A percentile compares a stretch with the other conserved stretches of the same genome.
These are phyloP conservation scores for Luscinia megarhynchos DNA, from an alignment of 2,797 vertebrate genomes.

Conservation along the genomic window DNA sequence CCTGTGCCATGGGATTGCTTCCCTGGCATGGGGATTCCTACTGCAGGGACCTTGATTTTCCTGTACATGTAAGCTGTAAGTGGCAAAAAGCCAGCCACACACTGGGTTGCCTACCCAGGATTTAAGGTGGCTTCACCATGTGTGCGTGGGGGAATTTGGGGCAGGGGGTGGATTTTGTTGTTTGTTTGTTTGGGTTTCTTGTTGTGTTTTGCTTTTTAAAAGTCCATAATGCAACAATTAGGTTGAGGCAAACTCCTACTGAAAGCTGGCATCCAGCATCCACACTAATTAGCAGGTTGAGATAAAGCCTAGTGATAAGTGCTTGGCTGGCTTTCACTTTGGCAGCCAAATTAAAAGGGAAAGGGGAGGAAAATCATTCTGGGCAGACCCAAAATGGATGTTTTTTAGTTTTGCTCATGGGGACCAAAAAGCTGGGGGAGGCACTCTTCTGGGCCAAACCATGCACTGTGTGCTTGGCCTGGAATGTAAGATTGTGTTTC, in stretches of 20 bases:
- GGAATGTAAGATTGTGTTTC: not conserved
- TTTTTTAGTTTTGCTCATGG: not conserved
- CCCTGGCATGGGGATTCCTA: not conserved
- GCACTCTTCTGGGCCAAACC: not conserved
- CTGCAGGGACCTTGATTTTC: not conserved
- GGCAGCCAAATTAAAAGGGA: conserved; percentile 57
- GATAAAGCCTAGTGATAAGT: conserved; percentile 50
- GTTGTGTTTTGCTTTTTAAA: not conserved
- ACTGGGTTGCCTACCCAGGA: not conserved
- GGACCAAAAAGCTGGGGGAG: not conserved
- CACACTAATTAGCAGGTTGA: conserved; percentile 54
- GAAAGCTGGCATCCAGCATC: not conserved
- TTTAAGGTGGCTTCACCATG: not conserved
- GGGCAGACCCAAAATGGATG: conserved; percentile 31
- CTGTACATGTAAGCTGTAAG: fast-evolving
- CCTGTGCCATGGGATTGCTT: not conserved
- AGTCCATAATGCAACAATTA: conserved; percentile 37
- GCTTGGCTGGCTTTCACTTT: conserved; percentile 47
- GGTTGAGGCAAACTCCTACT: conserved; percentile 28
- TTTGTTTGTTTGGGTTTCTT: conserved; percentile 47
- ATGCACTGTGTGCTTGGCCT: not conserved
- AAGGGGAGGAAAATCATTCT: conserved; percentile 38
- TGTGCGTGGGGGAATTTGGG: not conserved
- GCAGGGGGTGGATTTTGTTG: not conserved
- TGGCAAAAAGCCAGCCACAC: not conserved